Base-by-base conservation (phyloP, 2,113 vertebrate genomes). In the Nerophis ophidion region DNA sequence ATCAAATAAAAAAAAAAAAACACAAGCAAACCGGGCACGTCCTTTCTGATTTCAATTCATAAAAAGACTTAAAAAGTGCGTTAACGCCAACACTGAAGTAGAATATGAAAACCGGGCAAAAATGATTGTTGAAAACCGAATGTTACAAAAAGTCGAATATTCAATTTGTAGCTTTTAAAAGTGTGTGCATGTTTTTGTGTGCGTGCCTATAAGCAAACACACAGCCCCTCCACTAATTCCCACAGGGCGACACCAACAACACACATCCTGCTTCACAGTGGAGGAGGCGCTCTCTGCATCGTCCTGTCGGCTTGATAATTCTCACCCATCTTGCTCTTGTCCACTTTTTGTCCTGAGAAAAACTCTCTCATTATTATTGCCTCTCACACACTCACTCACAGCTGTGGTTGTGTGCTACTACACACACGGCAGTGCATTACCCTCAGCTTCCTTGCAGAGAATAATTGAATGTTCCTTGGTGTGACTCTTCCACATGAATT, bases 221-320 rank as follows among this genome's bases (percentile, higher is more conserved):
- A 2, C 36, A 57, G 61, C 42, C 48, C 44, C 74, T 49, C 63
- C 42, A 62, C 50, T 1, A 36, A 69, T 66, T 81, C 79, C 81
- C 81, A 70, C 65, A 51, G 73, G 70, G 65, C 58, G 55, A 72
- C 58, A 60, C 19, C 77, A 71, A 82, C 78, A 67, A 77, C 74
- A 81, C 70, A 82, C 72, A 78, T 84, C 77, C 82, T 80, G 80
- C 69, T 65, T 36, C 68, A 65, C 38, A 10, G 59, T 50, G 65
- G 36, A 57, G 57, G 58, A 60, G 74, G 62, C 16, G 19, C 69
- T 75, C 40, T 52, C 14, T 48, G 59, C 59, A 26, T 26, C 26
- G 71, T 71, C 66, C 46, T 61, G 68, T 76, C 69, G 68, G 71
- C 71, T 63, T 55, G 47, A 34, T 71, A 54, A 65, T 63, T 68